A percentile compares a stretch with the other conserved stretches of the same genome.
Evolutionary conservation across 30 jellyfish, hydroid and myxozoan species (phyloP).

Genomic region (Turritopsis dohrnii): DNA sequence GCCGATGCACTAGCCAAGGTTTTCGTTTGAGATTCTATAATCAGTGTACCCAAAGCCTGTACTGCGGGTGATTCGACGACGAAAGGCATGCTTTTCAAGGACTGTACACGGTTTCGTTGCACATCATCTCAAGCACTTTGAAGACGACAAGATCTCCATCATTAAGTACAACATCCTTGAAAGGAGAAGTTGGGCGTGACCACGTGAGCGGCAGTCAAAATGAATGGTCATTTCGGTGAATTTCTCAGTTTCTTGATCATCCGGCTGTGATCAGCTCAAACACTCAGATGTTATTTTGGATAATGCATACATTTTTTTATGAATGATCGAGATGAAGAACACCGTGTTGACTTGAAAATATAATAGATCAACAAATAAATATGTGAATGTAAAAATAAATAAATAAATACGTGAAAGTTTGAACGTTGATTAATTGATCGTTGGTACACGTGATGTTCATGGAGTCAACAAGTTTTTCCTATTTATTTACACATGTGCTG

Average conservation of each 20-base stretch:
- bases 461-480: neutral
- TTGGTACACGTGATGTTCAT: neutral
- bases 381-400: neutral
- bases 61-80: neutral
- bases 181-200: neutral
- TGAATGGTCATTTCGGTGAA: neutral
- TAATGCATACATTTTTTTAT: neutral
- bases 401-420: neutral
- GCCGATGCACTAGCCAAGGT: constrained; percentile 98
- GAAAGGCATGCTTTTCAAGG: neutral
- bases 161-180: neutral
- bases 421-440: neutral
- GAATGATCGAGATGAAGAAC: neutral
- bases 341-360: neutral
- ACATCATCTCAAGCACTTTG: neutral
- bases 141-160: neutral
- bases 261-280: no score
- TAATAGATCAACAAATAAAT: no score
- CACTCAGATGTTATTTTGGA: neutral
- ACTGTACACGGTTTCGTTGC: neutral
- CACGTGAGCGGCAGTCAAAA: neutral
- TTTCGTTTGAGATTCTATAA: constrained; percentile 48
- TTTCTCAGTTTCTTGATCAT: neutral
- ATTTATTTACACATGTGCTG: neutral
- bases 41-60: neutral